Base-by-base conservation (phyloP, 2,797 vertebrate genomes). In the Tenualosa thibaudeaui region DNA sequence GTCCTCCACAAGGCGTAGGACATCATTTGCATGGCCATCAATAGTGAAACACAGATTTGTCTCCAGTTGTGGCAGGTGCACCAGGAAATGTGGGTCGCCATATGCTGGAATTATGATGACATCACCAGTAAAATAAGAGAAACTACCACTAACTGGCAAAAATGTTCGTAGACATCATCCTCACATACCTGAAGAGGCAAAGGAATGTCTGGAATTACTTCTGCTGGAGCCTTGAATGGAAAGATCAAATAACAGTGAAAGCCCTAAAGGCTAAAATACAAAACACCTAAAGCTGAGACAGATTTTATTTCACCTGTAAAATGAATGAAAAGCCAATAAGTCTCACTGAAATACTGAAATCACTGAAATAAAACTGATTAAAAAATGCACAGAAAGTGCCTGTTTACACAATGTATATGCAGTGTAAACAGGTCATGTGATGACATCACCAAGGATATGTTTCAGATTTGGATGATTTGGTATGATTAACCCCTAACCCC, bases 31-130 rank as follows among this genome's bases (percentile, higher is more conserved):
- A n/a, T 6, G 60, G 26, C 92, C 91, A 43, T 93, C 92, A 9
- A 94, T 56, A 26, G 92, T 94, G 86, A 94, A 95, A 78, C 90
- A 93, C 43, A 92, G 82, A 54, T 85, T 92, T 4, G 91, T 87
- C 10, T 88, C 81, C 24, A 88, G 89, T 5, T 19, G 53, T 24
- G 91, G 91, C 51, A 92, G 83, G 31, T 85, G 88, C 49, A 92
- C 90, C 56, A 94, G 88, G 84, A 94, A 94, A 83, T 93, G 93
- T 58, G 92, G 91, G 65, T 94, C 92, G 17, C 93, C 91, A 26
- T 94, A 91, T 86, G 92, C 92, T 93, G 71, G 3, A 46, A 40
- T 46, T 0, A 22, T 9, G 15, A 78, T 8, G 5, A 51, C 50
- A 51, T 12, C 50, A 3, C 6, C 17, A 78, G 71, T 71, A 71